Conservation (phyloP, 2,113 vertebrate genomes). For the Hiodon tergisus region DNA sequence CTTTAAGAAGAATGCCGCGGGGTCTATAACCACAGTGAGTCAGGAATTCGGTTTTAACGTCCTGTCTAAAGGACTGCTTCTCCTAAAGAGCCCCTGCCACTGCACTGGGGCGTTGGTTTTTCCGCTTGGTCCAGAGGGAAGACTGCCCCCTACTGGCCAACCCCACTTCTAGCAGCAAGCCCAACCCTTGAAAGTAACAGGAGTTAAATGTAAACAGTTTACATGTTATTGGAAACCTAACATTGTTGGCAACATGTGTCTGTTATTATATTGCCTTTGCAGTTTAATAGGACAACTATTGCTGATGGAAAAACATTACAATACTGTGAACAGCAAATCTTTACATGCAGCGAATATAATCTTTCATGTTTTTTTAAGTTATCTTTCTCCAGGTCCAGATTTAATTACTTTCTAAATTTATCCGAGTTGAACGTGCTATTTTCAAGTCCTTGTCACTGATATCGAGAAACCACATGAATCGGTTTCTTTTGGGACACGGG, state of each 20-base stretch:
- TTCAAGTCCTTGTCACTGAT: conserved; percentile 22
- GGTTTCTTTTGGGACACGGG: conserved; percentile 19
- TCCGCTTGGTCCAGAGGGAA: too few relatives aligned
- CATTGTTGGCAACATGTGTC: background rate
- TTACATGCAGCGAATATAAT: background rate
- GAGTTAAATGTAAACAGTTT: too few relatives aligned
- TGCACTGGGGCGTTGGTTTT: too few relatives aligned
- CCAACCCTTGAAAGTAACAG: too few relatives aligned
- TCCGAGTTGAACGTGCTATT: conserved; percentile 21
- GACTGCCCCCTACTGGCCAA: too few relatives aligned
- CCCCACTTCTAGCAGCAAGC: too few relatives aligned
- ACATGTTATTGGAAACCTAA: background rate
- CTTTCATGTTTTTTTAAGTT: background rate
- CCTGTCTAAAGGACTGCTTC: too few relatives aligned
- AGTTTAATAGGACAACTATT: background rate
- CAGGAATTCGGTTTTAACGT: too few relatives aligned
- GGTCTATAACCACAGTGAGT: too few relatives aligned
- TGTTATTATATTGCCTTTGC: background rate
- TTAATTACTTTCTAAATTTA: conserved; percentile 32
- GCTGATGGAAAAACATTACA: background rate
- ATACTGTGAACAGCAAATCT: conserved; percentile 13
- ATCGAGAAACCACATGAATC: conserved; percentile 22
- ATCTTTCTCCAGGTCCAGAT: conserved; percentile 15
- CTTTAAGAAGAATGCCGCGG: too few relatives aligned
- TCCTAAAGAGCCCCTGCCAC: too few relatives aligned